These are phyloP conservation scores for Smithornis capensis DNA, from an alignment of 2,113 vertebrate genomes.

Conservation along the genomic window DNA sequence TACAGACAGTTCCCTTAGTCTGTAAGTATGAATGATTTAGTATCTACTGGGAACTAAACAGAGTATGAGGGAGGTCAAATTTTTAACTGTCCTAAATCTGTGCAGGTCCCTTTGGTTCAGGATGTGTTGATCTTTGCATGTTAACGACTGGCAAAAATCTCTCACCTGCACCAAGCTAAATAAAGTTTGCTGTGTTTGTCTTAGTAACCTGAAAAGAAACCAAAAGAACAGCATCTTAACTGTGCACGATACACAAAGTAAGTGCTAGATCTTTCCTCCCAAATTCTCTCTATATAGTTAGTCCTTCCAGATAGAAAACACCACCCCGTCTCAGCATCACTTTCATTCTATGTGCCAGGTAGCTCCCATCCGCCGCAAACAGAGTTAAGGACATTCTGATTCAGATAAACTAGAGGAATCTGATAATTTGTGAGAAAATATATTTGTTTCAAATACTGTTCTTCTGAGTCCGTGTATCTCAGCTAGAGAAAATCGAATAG, in stretches of 20 bases:
- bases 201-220: not conserved
- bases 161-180: not conserved
- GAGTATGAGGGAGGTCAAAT: not conserved
- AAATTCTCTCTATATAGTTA: not conserved
- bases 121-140: not conserved
- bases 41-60: not conserved
- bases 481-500: not conserved
- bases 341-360: not conserved
- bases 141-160: not conserved
- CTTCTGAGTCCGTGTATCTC: not conserved
- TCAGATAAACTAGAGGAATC: not conserved
- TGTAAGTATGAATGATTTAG: not conserved
- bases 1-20: not conserved
- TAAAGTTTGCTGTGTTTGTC: not conserved
- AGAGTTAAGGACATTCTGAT: not conserved
- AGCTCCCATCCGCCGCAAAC: not conserved
- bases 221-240: not conserved
- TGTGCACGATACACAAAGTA: not conserved
- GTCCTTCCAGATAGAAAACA: not conserved
- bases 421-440: not conserved
- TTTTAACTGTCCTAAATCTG: not conserved
- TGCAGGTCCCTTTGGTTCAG: not conserved
- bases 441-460: not conserved
- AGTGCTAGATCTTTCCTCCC: not conserved
- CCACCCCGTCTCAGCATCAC: not conserved